Percentiles rank a stretch among this genome's conserved stretches.
Evolutionary conservation across 2,797 vertebrate genomes (phyloP).

Genomic region (Sebastes elongatus): DNA sequence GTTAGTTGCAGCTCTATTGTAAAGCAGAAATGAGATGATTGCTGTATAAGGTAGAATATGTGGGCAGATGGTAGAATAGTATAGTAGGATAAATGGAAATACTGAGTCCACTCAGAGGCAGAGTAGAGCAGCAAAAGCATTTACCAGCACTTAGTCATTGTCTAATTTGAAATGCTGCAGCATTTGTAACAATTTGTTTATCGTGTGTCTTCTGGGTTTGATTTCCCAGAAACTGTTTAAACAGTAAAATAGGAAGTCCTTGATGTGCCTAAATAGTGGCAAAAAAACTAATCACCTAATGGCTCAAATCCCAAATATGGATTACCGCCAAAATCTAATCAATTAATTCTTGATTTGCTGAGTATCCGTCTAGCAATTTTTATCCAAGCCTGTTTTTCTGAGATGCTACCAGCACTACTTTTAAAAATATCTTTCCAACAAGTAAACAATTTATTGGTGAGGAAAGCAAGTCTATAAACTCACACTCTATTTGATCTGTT

Average conservation of each 20-base stretch:
- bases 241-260: neutral
- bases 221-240: neutral
- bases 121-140: neutral
- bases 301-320: constrained; percentile 51
- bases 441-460: neutral
- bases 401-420: neutral
- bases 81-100: neutral
- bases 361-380: neutral
- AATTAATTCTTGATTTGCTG: constrained; percentile 3
- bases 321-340: constrained; percentile 41
- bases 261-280: neutral
- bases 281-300: constrained; percentile 41
- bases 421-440: neutral
- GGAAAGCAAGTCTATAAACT: constrained; percentile 5
- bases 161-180: neutral
- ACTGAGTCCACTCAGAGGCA: neutral
- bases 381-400: neutral
- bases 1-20: fast-evolving
- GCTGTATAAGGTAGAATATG: neutral
- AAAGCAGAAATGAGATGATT: neutral
- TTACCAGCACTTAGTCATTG: neutral
- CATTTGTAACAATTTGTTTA: neutral
- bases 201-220: neutral
- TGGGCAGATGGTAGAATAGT: neutral
- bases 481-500: constrained; percentile 31